A percentile compares a stretch with the other conserved stretches of the same genome.
These are phyloP conservation scores for Anthrax anthrax DNA, from an alignment of 2,888 invertebrate species.

Conservation along the genomic window DNA sequence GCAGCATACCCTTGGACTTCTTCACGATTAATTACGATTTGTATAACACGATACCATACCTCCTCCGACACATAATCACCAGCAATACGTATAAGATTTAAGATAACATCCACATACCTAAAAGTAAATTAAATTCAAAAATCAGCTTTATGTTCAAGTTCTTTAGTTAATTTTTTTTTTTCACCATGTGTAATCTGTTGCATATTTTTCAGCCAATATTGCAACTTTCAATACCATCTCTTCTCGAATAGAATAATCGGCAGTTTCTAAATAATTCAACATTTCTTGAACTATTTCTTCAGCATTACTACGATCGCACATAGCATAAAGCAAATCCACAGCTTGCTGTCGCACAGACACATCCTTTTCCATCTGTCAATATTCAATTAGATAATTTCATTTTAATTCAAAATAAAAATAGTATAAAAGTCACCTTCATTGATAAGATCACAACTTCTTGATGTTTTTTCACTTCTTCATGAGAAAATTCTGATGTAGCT, in stretches of 20 bases:
- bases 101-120: conserved; percentile 81
- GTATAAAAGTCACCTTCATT: conserved; percentile 59
- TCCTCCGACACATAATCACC: conserved; percentile 99
- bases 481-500: conserved; percentile 97
- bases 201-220: conserved; percentile 97
- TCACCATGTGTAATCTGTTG: conserved; percentile 98
- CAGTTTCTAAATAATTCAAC: conserved; percentile 96
- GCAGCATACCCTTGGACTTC: conserved; percentile 99
- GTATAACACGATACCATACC: conserved; percentile 99
- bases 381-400: too few species aligned
- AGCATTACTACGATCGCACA: conserved; percentile 99
- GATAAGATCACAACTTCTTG: conserved; percentile 98
- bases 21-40: conserved; percentile 98
- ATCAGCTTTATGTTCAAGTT: conserved; percentile 20
- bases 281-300: conserved; percentile 99
- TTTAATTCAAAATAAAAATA: neutral
- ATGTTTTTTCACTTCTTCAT: conserved; percentile 99
- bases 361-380: conserved; percentile 78
- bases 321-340: conserved; percentile 95
- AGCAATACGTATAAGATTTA: conserved; percentile 97
- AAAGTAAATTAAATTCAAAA: neutral
- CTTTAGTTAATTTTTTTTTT: neutral
- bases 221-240: conserved; percentile 99
- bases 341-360: conserved; percentile 96
- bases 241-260: conserved; percentile 98